A percentile compares a stretch with the other conserved stretches of the same genome.
phyloP scores from a whole-genome alignment of 2,113 vertebrate species.

The Scatophagus argus region DNA sequence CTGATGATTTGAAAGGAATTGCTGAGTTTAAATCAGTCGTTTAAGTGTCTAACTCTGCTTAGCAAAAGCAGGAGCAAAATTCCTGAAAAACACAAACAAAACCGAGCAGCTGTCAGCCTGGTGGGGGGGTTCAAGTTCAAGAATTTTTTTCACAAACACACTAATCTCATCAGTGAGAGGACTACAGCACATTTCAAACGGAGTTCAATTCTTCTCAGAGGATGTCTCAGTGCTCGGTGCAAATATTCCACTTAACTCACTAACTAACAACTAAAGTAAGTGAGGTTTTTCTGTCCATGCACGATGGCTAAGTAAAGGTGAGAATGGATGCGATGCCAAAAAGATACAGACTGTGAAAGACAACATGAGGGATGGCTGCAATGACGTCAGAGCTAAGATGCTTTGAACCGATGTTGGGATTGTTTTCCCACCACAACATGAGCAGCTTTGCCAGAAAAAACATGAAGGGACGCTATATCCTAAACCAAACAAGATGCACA shows the following conservation, averaged over 20 bases:
- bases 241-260: not conserved
- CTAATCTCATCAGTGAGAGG: conserved; percentile 31
- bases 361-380: too few relatives aligned
- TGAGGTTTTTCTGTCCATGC: not conserved
- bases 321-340: not conserved
- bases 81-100: conserved; percentile 47
- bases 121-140: conserved; percentile 14
- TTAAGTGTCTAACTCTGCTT: conserved; percentile 21
- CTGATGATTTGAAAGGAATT: conserved; percentile 46
- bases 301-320: not conserved
- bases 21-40: conserved; percentile 32
- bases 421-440: not conserved
- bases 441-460: not conserved
- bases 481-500: not conserved
- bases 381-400: not conserved
- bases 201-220: conserved; percentile 19
- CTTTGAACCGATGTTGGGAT: not conserved
- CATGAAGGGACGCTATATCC: not conserved
- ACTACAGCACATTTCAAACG: conserved; percentile 42
- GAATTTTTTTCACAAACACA: conserved; percentile 10
- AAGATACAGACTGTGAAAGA: too few relatives aligned
- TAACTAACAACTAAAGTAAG: too few relatives aligned
- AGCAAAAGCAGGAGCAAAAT: conserved; percentile 15
- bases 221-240: not conserved
- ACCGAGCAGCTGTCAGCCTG: conserved; percentile 6